Evolutionary conservation across 2,113 vertebrate genomes (phyloP).

Genomic region (Plecturocebus donacophilus): DNA sequence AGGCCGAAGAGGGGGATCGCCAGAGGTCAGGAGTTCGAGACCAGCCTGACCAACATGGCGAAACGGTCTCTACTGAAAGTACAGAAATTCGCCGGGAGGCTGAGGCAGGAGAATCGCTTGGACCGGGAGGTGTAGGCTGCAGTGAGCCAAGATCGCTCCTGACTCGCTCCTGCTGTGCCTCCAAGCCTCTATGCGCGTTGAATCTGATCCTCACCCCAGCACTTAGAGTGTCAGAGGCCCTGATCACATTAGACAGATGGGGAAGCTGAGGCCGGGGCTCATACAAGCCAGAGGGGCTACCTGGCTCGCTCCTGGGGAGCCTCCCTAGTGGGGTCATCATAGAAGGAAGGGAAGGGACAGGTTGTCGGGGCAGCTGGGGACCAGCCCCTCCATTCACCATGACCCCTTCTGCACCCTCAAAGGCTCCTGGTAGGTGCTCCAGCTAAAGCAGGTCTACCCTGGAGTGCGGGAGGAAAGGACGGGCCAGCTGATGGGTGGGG

Average conservation of each 20-base stretch:
- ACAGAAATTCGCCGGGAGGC: too few species aligned
- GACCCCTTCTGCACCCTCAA: background rate
- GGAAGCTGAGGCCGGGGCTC: background rate
- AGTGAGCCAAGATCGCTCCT: background rate
- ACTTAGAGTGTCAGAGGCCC: too few species aligned
- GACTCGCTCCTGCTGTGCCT: background rate
- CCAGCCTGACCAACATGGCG: too few species aligned
- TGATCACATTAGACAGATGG: background rate
- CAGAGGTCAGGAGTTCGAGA: too few species aligned
- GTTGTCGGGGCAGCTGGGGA: too few species aligned
- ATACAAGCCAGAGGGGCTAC: background rate
- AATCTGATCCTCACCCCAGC: background rate
- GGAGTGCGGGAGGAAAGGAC: too few species aligned
- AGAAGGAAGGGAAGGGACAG: background rate
- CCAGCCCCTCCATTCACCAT: background rate
- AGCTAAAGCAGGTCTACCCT: too few species aligned
- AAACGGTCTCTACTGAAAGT: too few species aligned
- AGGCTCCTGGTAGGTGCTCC: background rate
- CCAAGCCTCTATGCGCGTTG: fast-evolving
- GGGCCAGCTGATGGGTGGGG: too few species aligned
- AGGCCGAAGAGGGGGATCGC: too few species aligned
- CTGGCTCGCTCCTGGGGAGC: background rate
- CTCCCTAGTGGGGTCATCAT: background rate
- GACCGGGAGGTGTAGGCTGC: too few species aligned
- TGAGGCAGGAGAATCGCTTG: too few species aligned